phyloP scores from a whole-genome alignment of 2,113 vertebrate species.

The Psilopsiagon aymara region DNA sequence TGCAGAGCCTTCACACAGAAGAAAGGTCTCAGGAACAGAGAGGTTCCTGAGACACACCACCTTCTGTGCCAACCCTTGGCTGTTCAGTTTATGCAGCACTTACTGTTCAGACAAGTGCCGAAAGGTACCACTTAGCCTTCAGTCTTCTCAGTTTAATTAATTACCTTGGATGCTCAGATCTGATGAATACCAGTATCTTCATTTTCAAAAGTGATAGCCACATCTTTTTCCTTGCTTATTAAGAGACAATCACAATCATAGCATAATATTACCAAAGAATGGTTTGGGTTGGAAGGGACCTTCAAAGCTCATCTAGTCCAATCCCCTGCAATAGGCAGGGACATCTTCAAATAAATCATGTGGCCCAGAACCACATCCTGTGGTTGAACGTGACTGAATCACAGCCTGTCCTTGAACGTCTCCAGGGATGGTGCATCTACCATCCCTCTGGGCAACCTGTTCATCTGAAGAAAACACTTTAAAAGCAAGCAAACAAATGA shows the following conservation, averaged over 20 bases:
- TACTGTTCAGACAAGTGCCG: background rate
- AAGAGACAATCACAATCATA: background rate
- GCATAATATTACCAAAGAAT: background rate
- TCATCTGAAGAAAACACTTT: background rate
- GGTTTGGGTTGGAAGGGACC: background rate
- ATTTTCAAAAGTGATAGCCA: background rate
- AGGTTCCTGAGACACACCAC: background rate
- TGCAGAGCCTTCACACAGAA: background rate
- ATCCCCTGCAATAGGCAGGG: background rate
- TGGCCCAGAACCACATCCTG: background rate
- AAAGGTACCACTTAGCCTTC: background rate
- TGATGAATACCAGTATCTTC: background rate
- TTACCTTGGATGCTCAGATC: background rate
- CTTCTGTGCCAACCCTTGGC: background rate
- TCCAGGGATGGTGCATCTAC: background rate
- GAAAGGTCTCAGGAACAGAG: background rate
- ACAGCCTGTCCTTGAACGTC: background rate
- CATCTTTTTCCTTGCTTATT: background rate
- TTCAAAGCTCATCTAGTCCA: background rate
- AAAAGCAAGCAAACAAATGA: background rate
- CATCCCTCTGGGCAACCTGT: background rate
- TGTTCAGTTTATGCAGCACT: background rate
- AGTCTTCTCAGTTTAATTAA: background rate
- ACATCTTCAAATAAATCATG: background rate
- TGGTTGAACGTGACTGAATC: too few species aligned